A percentile compares a stretch with the other conserved stretches of the same genome.
phyloP scores from a whole-genome alignment of 2,888 invertebrate species.

The Flabesymbios commensalis region DNA sequence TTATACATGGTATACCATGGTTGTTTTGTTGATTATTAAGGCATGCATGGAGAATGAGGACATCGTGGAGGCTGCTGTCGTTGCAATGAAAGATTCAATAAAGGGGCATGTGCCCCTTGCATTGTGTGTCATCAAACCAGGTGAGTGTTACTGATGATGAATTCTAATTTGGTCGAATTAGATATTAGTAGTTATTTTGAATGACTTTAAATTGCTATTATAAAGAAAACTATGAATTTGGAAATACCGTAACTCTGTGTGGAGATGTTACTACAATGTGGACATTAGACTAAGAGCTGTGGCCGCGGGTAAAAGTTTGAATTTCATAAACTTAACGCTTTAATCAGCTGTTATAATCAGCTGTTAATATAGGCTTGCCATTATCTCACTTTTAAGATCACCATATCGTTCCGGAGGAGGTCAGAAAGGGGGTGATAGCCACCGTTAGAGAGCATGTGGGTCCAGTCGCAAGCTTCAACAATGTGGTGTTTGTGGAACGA shows the following conservation, averaged over 20 bases:
- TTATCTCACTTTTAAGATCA: neutral
- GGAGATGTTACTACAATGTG: too few species aligned
- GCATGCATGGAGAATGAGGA: conserved; percentile 84
- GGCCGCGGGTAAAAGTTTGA: neutral
- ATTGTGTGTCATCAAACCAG: conserved; percentile 70
- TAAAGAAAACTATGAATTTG: too few species aligned
- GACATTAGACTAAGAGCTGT: too few species aligned
- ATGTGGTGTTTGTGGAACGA: conserved; percentile 77
- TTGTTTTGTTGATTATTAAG: conserved; percentile 30
- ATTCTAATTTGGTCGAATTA: neutral
- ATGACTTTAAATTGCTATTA: too few species aligned
- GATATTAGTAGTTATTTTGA: too few species aligned
- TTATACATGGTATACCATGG: neutral
- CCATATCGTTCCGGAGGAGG: neutral
- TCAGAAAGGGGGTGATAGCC: conserved; percentile 65
- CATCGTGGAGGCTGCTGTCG: conserved; percentile 83
- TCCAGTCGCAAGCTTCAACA: conserved; percentile 85
- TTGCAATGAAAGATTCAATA: conserved; percentile 85
- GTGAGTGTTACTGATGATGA: neutral
- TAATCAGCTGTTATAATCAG: neutral
- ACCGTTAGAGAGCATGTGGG: conserved; percentile 74
- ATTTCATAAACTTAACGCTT: neutral
- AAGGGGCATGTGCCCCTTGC: conserved; percentile 91
- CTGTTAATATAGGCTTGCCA: too few species aligned
- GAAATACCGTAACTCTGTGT: too few species aligned